Percentiles rank a stretch among this genome's conserved stretches.
These are phyloP conservation scores for Pammene aurita DNA, from an alignment of 2,888 invertebrate genomes.

Conservation along the genomic window DNA sequence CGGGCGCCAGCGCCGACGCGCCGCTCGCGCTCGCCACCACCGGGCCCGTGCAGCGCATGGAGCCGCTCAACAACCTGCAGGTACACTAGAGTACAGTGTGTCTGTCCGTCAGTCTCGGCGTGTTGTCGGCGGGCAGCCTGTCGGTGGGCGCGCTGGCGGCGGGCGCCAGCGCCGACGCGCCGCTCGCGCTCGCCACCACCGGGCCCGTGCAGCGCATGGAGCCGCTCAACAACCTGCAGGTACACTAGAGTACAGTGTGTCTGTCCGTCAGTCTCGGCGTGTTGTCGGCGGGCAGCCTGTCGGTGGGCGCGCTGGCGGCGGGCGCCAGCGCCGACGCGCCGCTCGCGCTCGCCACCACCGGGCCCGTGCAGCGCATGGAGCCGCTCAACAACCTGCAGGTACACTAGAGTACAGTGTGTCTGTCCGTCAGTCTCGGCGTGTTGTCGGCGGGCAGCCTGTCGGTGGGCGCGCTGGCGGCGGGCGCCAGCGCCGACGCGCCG, in stretches of 20 bases:
- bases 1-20: conserved; percentile 87
- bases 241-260: conserved; percentile 48
- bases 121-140: conserved; percentile 92
- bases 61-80: conserved; percentile 97
- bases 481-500: conserved; percentile 87
- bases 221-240: conserved; percentile 97
- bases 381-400: conserved; percentile 97
- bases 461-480: conserved; percentile 89
- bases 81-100: conserved; percentile 57
- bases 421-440: conserved; percentile 92
- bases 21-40: conserved; percentile 90
- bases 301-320: conserved; percentile 90
- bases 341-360: conserved; percentile 90
- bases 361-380: conserved; percentile 98
- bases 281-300: conserved; percentile 91
- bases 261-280: conserved; percentile 88
- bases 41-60: conserved; percentile 98
- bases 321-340: conserved; percentile 88
- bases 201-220: conserved; percentile 99
- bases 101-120: conserved; percentile 86
- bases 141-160: conserved; percentile 90
- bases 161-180: conserved; percentile 87
- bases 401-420: neutral
- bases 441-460: conserved; percentile 92
- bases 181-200: conserved; percentile 89